These are phyloP conservation scores for Tupaia chinensis DNA, from an alignment of 2,113 vertebrate species.

Conservation along the genomic window DNA sequence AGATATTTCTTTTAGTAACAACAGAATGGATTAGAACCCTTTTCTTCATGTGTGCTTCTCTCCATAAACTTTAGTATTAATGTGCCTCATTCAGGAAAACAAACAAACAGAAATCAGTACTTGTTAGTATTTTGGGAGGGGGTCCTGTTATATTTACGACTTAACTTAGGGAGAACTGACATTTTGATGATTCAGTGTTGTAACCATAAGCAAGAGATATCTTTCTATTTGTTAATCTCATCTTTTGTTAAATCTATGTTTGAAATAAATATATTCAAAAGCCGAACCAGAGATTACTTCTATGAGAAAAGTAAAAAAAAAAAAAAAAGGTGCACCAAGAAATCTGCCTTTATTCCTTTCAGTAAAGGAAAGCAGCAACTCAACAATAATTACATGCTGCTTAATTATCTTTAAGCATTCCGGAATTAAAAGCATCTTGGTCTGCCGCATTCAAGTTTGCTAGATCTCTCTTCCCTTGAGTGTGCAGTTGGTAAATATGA, in stretches of 20 bases:
- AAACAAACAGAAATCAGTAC: too few species aligned
- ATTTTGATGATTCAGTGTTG: not conserved
- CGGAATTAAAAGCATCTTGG: constrained; percentile 75
- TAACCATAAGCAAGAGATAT: not conserved
- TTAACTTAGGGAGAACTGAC: not conserved
- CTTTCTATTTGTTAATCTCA: not conserved
- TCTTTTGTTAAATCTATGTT: constrained; percentile 12
- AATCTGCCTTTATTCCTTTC: not conserved
- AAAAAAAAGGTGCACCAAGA: not conserved
- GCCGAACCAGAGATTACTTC: constrained; percentile 1
- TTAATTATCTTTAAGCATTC: constrained; percentile 56
- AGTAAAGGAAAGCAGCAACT: constrained; percentile 41
- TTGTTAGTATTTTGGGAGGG: not conserved
- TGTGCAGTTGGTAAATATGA: constrained; percentile 31
- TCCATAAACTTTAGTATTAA: not conserved
- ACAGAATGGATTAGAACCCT: not conserved
- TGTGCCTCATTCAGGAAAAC: not conserved
- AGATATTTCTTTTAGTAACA: too few species aligned
- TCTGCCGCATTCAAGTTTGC: constrained; percentile 55
- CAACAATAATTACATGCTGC: constrained; percentile 12
- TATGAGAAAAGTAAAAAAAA: not conserved
- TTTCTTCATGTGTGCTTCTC: not conserved
- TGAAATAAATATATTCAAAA: constrained; percentile 20
- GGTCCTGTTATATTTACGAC: constrained; percentile 14
- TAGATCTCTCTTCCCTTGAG: constrained; percentile 46